Base-by-base conservation (phyloP, 2,113 vertebrate genomes). In the Dasypus novemcinctus region DNA sequence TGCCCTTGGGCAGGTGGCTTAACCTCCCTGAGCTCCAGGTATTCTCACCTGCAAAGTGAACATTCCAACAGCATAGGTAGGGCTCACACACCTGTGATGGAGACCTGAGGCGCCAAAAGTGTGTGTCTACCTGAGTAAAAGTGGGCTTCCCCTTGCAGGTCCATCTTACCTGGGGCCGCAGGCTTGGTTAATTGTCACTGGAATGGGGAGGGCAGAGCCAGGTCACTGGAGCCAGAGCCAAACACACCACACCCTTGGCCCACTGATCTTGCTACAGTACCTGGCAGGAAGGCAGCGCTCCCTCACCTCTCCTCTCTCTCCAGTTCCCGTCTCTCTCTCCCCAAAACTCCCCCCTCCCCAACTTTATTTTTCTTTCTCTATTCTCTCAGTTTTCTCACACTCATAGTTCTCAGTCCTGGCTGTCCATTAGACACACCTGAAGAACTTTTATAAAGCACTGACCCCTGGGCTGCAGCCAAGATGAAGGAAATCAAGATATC, bases 51-150 rank as follows among this genome's bases (percentile, higher is more conserved):
- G 7, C 12, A 17, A 29, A n/a, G 17, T 2, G 33, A 76, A 61
- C 54, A 33, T 31, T 29, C 31, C 23, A 17, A 38, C 0, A 43
- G 54, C 0, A 1, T 0, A 1, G 0, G 1, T 0, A 1, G 0
- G 0, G 13, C 18, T 61, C 38, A 3, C 3, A 12, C n/a, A 9
- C 46, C 18, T 13, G 57, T n/a, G 13, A 3, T 11, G n/a, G 76
- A 61, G 82, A 38, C 36, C 71, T 0, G 0, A 5, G 0, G 9
- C 29, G 66, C 27, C 10, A 29, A 23, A 3, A 38, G 4, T 2
- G 3, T 0, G 4, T 12, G 33, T 20, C n/a, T 21, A 5, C 36
- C 54, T 23, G n/a, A 6, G 43, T 4, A 33, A n/a, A 12, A 27
- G 6, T 9, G 18, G 31, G 18, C 33, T 84, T 52, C 33, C 78